Evolutionary conservation across 2,888 invertebrate genomes (phyloP).

Genomic region (Odontothrips loti): DNA sequence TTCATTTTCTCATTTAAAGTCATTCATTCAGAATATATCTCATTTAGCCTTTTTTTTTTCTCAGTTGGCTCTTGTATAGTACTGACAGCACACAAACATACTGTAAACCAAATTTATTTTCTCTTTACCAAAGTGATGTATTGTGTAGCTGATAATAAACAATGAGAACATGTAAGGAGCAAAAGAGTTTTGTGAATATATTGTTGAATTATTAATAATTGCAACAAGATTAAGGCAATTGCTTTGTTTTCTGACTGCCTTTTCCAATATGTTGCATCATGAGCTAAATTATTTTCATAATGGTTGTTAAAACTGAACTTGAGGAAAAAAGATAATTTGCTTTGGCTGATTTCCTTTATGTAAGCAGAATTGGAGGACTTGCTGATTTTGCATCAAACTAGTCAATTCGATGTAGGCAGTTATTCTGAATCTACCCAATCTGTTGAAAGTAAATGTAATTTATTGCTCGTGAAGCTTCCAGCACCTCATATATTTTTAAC

Average conservation of each 20-base stretch:
- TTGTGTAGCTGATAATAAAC: too few species aligned
- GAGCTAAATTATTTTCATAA: neutral
- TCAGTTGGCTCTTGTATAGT: neutral
- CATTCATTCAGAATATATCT: neutral
- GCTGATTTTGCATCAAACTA: neutral
- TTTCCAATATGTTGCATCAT: neutral
- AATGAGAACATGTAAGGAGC: too few species aligned
- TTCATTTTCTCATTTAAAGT: neutral
- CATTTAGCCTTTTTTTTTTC: neutral
- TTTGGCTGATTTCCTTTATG: neutral
- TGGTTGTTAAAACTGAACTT: neutral
- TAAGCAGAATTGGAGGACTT: neutral
- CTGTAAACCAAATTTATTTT: neutral
- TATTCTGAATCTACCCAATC: neutral
- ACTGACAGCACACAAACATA: neutral
- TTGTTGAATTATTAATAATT: neutral
- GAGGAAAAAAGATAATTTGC: neutral
- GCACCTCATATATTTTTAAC: too few species aligned
- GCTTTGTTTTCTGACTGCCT: neutral
- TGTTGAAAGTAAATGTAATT: neutral
- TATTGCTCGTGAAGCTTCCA: neutral
- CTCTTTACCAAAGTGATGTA: neutral
- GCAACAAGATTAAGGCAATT: neutral
- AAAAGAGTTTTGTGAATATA: neutral
- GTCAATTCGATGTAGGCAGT: constrained; percentile 3